These are phyloP conservation scores for Acrossocheilus fasciatus DNA, from an alignment of 2,797 vertebrate species.

Conservation along the genomic window DNA sequence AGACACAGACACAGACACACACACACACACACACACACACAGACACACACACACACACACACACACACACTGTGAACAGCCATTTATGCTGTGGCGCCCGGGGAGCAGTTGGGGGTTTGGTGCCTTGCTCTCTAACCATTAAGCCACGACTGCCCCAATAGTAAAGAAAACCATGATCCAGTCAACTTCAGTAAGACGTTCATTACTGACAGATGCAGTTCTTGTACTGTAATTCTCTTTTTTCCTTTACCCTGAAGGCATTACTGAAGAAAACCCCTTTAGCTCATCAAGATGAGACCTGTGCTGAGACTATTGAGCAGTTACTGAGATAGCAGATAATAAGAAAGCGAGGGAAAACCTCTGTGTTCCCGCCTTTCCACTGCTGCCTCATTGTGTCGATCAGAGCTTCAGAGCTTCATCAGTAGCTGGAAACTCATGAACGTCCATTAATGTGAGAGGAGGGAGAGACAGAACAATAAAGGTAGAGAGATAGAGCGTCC, in stretches of 20 bases:
- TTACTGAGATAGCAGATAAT: slow-evolving; percentile 37
- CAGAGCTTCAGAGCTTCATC: slow-evolving; percentile 34
- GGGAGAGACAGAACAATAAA: background rate
- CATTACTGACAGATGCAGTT: slow-evolving; percentile 13
- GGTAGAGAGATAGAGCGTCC: background rate
- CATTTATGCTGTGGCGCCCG: too few relatives aligned
- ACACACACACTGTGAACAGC: too few relatives aligned
- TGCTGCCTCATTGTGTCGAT: slow-evolving; percentile 20
- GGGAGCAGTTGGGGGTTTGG: too few relatives aligned
- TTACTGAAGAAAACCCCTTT: slow-evolving; percentile 3
- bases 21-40: too few relatives aligned
- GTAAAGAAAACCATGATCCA: background rate
- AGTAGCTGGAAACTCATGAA: slow-evolving; percentile 31
- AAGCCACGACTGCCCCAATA: background rate
- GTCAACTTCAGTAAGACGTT: background rate
- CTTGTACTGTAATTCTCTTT: background rate
- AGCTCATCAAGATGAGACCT: slow-evolving; percentile 19
- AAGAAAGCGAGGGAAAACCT: background rate
- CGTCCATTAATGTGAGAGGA: slow-evolving; percentile 28
- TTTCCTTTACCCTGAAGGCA: background rate
- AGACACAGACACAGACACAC: too few relatives aligned
- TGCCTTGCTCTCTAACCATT: too few relatives aligned
- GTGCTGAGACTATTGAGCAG: slow-evolving; percentile 28
- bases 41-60: too few relatives aligned
- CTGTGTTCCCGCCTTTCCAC: background rate